Conservation (phyloP, 2,113 vertebrate species). For the Clarias magur region DNA sequence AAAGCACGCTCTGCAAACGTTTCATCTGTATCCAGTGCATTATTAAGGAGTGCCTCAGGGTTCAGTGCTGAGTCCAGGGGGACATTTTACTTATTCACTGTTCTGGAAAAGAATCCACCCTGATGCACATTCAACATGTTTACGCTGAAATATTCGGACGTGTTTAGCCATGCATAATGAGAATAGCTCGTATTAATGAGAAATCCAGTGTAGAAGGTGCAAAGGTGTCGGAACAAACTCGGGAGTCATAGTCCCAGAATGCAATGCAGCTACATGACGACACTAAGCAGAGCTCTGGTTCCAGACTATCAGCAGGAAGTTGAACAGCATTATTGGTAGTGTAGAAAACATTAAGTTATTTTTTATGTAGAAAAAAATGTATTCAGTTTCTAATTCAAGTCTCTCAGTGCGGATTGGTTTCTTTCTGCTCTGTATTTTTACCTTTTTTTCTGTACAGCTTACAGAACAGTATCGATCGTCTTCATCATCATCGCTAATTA, state of each 20-base stretch:
- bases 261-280: background rate
- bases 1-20: background rate
- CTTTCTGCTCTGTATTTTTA: background rate
- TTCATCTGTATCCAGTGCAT: background rate
- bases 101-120: background rate
- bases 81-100: background rate
- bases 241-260: background rate
- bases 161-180: background rate
- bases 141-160: background rate
- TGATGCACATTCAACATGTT: background rate
- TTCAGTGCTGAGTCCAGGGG: constrained; percentile 25
- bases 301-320: background rate
- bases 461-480: background rate
- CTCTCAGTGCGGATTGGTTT: too few species aligned
- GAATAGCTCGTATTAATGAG: background rate
- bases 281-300: background rate
- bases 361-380: too few species aligned
- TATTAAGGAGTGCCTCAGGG: background rate
- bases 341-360: background rate
- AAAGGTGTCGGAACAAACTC: background rate
- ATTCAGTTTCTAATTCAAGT: background rate
- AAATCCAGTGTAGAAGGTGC: background rate
- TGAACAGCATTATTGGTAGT: background rate
- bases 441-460: background rate
- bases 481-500: background rate